Evolutionary conservation across 2,797 vertebrate genomes (phyloP).

Genomic region (Gambelia wislizenii): DNA sequence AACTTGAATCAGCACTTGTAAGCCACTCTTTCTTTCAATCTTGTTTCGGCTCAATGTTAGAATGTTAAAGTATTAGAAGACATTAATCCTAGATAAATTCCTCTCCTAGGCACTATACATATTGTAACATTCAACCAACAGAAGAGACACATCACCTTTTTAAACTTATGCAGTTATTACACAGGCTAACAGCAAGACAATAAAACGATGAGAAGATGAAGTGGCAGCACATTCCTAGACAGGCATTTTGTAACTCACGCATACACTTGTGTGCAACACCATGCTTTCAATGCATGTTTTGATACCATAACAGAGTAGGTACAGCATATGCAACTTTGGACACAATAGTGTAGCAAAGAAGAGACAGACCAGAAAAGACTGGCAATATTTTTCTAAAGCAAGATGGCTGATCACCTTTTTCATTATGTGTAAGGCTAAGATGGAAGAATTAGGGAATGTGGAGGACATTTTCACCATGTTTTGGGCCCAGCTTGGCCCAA

Average conservation of each 20-base stretch:
- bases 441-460: background rate
- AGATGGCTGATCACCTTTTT: background rate
- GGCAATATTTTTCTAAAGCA: background rate
- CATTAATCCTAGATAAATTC: background rate
- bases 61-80: background rate
- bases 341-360: background rate
- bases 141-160: background rate
- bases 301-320: background rate
- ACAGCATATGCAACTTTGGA: background rate
- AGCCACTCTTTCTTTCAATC: background rate
- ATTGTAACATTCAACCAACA: background rate
- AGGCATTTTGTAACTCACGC: background rate
- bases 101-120: background rate
- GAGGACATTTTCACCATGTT: too few relatives aligned
- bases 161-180: background rate
- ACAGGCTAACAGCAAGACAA: background rate
- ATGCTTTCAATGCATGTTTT: background rate
- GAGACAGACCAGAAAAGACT: background rate
- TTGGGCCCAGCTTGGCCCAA: too few relatives aligned
- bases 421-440: background rate
- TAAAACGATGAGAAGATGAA: background rate
- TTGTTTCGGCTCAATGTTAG: background rate
- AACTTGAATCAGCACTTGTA: background rate
- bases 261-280: background rate
- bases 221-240: background rate